Percentiles rank a stretch among this genome's conserved stretches.
These are phyloP conservation scores for Ovis canadensis DNA, from an alignment of 2,113 vertebrate genomes.

Conservation along the genomic window DNA sequence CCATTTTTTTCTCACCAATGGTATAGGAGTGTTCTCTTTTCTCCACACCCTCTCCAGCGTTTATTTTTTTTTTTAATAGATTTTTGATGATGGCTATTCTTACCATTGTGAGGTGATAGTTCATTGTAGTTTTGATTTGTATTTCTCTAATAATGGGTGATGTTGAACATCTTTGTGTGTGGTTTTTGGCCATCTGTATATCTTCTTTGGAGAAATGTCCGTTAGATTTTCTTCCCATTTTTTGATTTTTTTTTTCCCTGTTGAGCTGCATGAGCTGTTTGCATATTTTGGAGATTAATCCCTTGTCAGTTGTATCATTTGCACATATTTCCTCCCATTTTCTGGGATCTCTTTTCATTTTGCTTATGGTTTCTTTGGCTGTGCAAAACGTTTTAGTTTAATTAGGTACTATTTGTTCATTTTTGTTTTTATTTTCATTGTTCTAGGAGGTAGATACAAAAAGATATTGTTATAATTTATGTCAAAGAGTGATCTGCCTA, in stretches of 20 bases:
- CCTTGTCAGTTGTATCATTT: not conserved
- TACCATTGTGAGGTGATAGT: not conserved
- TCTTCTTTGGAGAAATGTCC: not conserved
- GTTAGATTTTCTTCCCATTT: not conserved
- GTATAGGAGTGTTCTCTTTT: not conserved
- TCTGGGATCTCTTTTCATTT: not conserved
- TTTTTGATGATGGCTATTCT: not conserved
- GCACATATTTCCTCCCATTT: not conserved
- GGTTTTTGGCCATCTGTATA: not conserved
- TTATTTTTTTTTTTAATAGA: not conserved
- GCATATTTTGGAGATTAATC: not conserved
- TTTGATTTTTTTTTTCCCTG: not conserved
- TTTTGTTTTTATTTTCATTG: not conserved
- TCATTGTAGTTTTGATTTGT: not conserved
- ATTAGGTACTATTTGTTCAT: not conserved
- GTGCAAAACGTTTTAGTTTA: not conserved
- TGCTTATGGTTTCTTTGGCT: not conserved
- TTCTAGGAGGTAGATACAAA: not conserved
- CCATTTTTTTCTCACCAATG: not conserved
- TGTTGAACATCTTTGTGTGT: not conserved
- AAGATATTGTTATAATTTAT: not conserved
- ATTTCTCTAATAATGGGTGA: not conserved
- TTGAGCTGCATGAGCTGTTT: not conserved
- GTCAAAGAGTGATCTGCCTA: not conserved
- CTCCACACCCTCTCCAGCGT: not conserved